Evolutionary conservation across 2,113 vertebrate genomes (phyloP).

Genomic region (Melanostigma gelatinosum): DNA sequence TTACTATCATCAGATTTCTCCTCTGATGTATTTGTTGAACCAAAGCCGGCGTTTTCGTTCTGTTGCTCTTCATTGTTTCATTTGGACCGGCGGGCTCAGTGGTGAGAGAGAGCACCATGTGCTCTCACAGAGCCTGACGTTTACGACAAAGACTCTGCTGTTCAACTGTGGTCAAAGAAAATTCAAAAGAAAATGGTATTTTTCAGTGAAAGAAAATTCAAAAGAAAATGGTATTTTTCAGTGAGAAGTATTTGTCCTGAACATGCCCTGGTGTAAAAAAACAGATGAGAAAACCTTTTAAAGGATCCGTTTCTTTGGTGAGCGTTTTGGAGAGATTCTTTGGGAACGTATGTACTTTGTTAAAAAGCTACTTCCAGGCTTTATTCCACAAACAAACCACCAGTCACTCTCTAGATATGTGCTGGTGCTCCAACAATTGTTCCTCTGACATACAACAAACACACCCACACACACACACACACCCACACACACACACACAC

Average conservation of each 20-base stretch:
- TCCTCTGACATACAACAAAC: not conserved
- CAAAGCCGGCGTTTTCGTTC: not conserved
- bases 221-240: slow-evolving; percentile 34
- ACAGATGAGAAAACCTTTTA: not conserved
- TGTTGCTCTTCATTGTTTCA: not conserved
- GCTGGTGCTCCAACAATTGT: not conserved
- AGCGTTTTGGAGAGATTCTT: too few species aligned
- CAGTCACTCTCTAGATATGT: too few species aligned
- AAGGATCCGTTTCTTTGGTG: not conserved
- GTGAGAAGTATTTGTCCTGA: not conserved
- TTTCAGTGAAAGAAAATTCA: slow-evolving; percentile 15
- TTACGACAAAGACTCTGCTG: slow-evolving; percentile 10
- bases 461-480: too few species aligned
- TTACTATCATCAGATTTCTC: too few species aligned
- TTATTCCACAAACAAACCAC: too few species aligned
- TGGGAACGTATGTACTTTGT: too few species aligned
- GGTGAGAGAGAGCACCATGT: too few species aligned
- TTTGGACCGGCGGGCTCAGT: not conserved
- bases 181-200: slow-evolving; percentile 9
- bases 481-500: not conserved
- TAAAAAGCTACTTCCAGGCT: too few species aligned
- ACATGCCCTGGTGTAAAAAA: not conserved
- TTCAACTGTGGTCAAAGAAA: not conserved
- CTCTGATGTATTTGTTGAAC: too few species aligned
- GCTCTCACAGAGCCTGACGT: not conserved